phyloP scores from a whole-genome alignment of 2,113 vertebrate species.

The Dinomys branickii region DNA sequence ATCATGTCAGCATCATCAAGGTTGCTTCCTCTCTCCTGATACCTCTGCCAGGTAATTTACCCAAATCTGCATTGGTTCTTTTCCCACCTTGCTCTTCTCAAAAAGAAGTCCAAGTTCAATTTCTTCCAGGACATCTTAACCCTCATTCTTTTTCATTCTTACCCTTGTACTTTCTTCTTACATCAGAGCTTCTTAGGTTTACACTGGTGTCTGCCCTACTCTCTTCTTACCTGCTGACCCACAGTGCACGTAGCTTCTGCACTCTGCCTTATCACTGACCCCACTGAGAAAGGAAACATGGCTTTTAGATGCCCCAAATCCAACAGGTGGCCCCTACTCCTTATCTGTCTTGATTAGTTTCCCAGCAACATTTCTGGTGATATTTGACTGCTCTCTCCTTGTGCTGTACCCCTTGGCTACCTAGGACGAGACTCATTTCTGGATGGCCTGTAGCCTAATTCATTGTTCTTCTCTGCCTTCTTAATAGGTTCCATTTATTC shows the following conservation, averaged over 20 bases:
- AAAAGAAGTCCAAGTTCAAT: not conserved
- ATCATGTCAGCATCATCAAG: not conserved
- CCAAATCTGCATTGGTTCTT: not conserved
- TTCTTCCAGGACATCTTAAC: not conserved
- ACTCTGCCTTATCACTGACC: not conserved
- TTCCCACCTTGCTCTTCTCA: not conserved
- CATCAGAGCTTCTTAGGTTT: not conserved
- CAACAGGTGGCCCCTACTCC: not conserved
- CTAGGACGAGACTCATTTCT: not conserved
- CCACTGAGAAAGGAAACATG: not conserved
- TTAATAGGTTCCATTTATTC: not conserved
- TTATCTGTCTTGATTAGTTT: not conserved
- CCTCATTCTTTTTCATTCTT: not conserved
- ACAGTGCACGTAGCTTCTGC: not conserved
- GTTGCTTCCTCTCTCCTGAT: not conserved
- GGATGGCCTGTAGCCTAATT: not conserved
- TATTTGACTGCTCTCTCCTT: not conserved
- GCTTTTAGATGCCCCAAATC: not conserved
- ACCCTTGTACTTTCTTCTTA: not conserved
- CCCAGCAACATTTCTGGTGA: not conserved
- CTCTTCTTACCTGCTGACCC: not conserved
- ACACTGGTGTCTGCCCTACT: not conserved
- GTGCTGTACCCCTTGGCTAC: not conserved
- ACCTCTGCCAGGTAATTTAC: not conserved
- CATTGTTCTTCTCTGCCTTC: not conserved